Base-by-base conservation (phyloP, 2,113 vertebrate genomes). In the Cisticola juncidis region DNA sequence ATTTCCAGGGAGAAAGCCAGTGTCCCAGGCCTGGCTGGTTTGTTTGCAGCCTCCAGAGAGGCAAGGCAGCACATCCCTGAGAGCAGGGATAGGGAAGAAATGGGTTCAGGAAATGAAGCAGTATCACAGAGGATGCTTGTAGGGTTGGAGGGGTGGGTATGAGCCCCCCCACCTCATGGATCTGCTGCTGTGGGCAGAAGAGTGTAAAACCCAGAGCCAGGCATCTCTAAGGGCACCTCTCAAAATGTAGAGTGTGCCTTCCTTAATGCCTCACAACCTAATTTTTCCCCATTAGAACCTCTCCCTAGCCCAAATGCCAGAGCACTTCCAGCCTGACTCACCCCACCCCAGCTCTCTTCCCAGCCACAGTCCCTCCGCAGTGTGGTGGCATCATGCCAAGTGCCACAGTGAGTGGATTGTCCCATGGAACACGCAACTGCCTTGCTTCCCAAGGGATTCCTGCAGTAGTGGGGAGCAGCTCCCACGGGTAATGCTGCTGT, bases 11-110 rank as follows among this genome's bases (percentile, higher is more conserved):
- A 76, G 66, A 61, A 91, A 88, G 54, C 21, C 1, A 2, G 19
- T 70, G 80, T 96, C 88, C 96, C 86, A 44, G 86, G 61, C 48
- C 73, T 53, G 72, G 38, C 0, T 5, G 68, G 64, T 74, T 94
- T 81, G 47, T 91, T 54, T 92, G 60, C 69, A 95, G 83, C 69
- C 83, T 78, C 81, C 65, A 50, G 81, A 92, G 86, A 81, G 29
- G n/a, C 47, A 53, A 81, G 23, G n/a, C 44, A 65, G 12, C 1
- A 2, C 38, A 14, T 51, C 14, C 35, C 25, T 0, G 0, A 19
- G 13, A 5, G 20, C 1, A 3, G 33, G 45, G 40, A 90, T 79
- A 5, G 57, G 38, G 42, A 90, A 62, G 68, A 86, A 94, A 86
- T 54, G 36, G 35, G 66, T 88, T 92, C 64, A 86, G 68, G 71